phyloP scores from a whole-genome alignment of 2,113 vertebrate species.

The Anthoscopus minutus region DNA sequence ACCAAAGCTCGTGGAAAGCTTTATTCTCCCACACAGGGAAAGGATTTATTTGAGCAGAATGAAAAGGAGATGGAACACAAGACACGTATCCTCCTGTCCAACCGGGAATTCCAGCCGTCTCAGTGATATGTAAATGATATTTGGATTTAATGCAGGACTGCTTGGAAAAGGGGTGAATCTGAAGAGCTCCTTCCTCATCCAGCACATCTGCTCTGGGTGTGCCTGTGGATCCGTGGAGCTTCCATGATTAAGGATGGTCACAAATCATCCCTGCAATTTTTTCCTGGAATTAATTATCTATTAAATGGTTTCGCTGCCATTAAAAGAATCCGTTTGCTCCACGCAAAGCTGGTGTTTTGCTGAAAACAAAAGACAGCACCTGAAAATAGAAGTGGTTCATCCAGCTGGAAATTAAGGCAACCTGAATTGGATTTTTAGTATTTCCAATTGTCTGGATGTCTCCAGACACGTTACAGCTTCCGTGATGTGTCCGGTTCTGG shows the following conservation, averaged over 20 bases:
- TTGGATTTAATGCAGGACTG: not conserved
- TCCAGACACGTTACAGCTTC: not conserved
- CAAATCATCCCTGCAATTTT: not conserved
- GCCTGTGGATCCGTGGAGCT: not conserved
- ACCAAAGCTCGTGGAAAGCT: not conserved
- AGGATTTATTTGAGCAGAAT: not conserved
- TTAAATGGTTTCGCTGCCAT: rapidly evolving
- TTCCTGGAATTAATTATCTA: not conserved
- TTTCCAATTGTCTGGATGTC: not conserved
- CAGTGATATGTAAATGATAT: conserved; percentile 1
- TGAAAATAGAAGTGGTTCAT: not conserved
- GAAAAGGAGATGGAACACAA: not conserved
- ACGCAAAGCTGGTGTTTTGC: not conserved
- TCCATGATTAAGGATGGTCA: not conserved
- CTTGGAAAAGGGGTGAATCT: not conserved
- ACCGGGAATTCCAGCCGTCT: not conserved
- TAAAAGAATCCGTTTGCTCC: not conserved
- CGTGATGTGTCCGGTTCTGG: not conserved
- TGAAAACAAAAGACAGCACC: not conserved
- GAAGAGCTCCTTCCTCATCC: not conserved
- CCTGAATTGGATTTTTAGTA: rapidly evolving
- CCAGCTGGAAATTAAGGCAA: not conserved
- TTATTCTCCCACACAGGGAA: not conserved
- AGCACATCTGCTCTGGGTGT: not conserved
- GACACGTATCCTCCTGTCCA: not conserved